A percentile compares a stretch with the other conserved stretches of the same genome.
phyloP scores from a whole-genome alignment of 2,113 vertebrate genomes.

The Erinaceus europaeus region DNA sequence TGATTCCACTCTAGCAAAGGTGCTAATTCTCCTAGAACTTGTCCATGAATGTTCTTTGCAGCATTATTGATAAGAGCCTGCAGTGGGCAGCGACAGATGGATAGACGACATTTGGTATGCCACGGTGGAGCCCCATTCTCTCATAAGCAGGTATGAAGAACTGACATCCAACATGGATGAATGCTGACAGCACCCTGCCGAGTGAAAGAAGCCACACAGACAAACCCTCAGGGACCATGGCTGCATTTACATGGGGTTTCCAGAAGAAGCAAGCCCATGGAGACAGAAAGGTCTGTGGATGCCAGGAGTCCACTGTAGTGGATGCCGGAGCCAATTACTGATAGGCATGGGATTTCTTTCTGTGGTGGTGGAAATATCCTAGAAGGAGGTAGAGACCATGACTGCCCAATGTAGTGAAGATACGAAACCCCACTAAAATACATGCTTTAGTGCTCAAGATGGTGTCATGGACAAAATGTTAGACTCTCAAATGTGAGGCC shows the following conservation, averaged over 20 bases:
- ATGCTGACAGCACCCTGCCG: not conserved
- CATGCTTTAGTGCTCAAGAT: not conserved
- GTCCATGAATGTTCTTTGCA: too few relatives aligned
- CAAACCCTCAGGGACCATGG: too few relatives aligned
- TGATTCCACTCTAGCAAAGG: not conserved
- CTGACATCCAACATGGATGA: not conserved
- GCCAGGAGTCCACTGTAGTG: too few relatives aligned
- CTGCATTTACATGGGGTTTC: too few relatives aligned
- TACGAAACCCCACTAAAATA: not conserved
- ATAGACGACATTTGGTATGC: not conserved
- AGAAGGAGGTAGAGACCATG: not conserved
- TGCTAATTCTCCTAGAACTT: too few relatives aligned
- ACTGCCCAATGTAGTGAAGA: not conserved
- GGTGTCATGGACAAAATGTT: too few relatives aligned
- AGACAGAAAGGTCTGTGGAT: too few relatives aligned
- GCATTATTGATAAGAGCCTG: too few relatives aligned
- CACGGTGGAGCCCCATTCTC: not conserved
- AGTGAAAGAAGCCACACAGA: not conserved
- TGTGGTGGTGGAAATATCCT: not conserved
- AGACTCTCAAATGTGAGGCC: too few relatives aligned
- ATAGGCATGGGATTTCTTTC: not conserved
- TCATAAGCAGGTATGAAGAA: not conserved
- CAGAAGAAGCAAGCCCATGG: too few relatives aligned
- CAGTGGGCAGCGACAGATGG: too few relatives aligned
- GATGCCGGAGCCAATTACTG: not conserved